phyloP scores from a whole-genome alignment of 2,113 vertebrate species.

The Malurus melanocephalus region DNA sequence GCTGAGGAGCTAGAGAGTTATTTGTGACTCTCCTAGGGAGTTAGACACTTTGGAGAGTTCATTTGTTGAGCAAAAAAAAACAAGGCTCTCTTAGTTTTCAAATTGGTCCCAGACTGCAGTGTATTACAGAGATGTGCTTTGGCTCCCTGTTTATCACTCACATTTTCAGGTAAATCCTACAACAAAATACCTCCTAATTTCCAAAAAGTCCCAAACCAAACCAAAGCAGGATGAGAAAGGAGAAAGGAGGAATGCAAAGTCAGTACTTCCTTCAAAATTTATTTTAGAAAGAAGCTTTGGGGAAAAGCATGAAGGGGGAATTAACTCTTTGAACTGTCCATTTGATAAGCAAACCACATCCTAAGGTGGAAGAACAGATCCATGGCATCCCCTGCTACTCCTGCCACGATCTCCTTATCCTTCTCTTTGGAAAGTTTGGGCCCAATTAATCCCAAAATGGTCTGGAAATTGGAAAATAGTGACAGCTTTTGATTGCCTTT shows the following conservation, averaged over 20 bases:
- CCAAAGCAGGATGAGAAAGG: background rate
- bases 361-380: background rate
- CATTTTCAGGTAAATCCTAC: background rate
- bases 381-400: background rate
- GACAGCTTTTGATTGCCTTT: background rate
- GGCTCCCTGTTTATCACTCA: background rate
- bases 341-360: background rate
- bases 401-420: background rate
- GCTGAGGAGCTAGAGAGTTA: background rate
- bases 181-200: background rate
- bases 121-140: background rate
- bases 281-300: background rate
- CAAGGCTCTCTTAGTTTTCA: background rate
- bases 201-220: background rate
- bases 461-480: background rate
- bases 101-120: background rate
- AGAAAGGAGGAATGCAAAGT: background rate
- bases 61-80: background rate
- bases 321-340: background rate
- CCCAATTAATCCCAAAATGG: background rate
- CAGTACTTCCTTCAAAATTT: background rate
- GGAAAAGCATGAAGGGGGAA: background rate
- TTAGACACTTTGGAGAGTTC: background rate
- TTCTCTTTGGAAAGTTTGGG: background rate
- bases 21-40: background rate